A percentile compares a stretch with the other conserved stretches of the same genome.
Conservation (phyloP, 2,797 vertebrate genomes). For the Luscinia luscinia region DNA sequence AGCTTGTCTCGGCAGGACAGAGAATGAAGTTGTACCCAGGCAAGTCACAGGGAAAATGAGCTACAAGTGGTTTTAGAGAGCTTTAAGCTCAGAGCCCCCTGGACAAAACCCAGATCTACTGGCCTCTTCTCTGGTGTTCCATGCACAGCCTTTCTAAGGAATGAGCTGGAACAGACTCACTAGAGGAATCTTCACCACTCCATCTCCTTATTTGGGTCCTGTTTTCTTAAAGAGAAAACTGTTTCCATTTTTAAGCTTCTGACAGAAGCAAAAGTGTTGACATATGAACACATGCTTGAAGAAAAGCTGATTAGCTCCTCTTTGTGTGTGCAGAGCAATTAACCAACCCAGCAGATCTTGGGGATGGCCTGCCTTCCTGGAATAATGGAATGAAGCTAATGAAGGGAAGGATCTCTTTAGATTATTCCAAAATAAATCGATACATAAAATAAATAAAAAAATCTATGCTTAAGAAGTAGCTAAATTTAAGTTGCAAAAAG, state of each 20-base stretch:
- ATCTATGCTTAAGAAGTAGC: background rate
- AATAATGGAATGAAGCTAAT: background rate
- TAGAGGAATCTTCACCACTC: constrained; percentile 62
- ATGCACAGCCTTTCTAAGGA: constrained; percentile 76
- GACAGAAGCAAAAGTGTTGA: constrained; percentile 66
- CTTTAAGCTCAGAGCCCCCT: constrained; percentile 84
- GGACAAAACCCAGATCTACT: constrained; percentile 79
- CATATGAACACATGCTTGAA: constrained; percentile 48
- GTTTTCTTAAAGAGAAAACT: constrained; percentile 77
- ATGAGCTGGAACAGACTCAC: constrained; percentile 75
- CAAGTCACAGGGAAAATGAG: constrained; percentile 67
- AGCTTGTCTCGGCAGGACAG: background rate
- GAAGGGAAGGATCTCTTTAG: background rate
- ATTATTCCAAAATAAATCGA: background rate
- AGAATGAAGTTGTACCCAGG: constrained; percentile 1
- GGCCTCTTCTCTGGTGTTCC: constrained; percentile 79
- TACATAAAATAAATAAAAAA: background rate
- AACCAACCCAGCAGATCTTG: background rate
- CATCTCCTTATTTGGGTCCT: constrained; percentile 89
- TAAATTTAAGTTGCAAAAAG: background rate
- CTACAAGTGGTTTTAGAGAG: constrained; percentile 65
- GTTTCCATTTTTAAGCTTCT: constrained; percentile 83
- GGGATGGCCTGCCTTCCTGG: background rate
- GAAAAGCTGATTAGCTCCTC: constrained; percentile 63
- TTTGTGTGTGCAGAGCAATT: constrained; percentile 41